Conservation (phyloP, 2,797 vertebrate species). For the Valencia hispanica region DNA sequence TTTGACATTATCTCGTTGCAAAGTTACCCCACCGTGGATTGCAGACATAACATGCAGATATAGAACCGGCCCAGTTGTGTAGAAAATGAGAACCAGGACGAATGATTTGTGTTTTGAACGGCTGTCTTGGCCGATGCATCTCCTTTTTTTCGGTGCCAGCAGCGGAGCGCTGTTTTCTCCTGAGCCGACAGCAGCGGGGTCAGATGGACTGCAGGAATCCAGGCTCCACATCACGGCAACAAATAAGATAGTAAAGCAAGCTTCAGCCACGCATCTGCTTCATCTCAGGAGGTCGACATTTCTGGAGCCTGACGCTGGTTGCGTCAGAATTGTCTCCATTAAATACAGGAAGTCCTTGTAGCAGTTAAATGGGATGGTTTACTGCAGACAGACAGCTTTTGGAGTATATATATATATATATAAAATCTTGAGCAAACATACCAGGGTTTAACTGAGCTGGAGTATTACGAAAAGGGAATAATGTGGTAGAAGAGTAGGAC, state of each 20-base stretch:
- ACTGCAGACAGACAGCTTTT: background rate
- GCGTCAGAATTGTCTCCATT: background rate
- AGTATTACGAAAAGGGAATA: too few relatives aligned
- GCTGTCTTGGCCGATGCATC: constrained; percentile 54
- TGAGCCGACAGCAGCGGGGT: constrained; percentile 18
- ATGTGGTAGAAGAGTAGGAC: too few relatives aligned
- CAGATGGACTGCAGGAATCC: constrained; percentile 20
- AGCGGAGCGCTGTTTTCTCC: constrained; percentile 33
- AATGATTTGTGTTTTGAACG: constrained; percentile 59
- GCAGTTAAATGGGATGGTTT: background rate
- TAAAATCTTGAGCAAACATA: background rate
- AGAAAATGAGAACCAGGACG: constrained; percentile 58
- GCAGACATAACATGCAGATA: constrained; percentile 73
- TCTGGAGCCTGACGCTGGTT: background rate
- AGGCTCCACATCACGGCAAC: constrained; percentile 26
- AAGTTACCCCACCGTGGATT: constrained; percentile 48
- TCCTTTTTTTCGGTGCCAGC: constrained; percentile 65
- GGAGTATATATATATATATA: too few relatives aligned
- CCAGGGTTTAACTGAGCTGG: too few relatives aligned
- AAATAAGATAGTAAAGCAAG: background rate
- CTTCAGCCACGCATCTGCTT: background rate
- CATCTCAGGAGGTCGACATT: background rate
- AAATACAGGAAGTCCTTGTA: background rate
- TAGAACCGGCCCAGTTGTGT: constrained; percentile 60
- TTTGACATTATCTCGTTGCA: constrained; percentile 65